Evolutionary conservation across 1,140 invertebrate species (phyloP).

Genomic region (Drosophila mojavensis): DNA sequence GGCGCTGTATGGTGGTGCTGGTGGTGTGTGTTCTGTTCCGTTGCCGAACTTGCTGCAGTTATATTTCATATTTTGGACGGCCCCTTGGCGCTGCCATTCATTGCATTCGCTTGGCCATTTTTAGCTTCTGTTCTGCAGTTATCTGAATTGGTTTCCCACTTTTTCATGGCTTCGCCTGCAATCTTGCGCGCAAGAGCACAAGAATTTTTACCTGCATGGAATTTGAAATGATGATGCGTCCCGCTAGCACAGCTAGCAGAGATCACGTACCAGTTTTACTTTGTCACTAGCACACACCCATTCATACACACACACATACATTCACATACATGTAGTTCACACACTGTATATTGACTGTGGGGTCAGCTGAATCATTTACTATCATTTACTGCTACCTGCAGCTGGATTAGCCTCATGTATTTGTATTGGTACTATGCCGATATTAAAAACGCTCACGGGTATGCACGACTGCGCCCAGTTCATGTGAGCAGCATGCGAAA

Average conservation of each 20-base stretch:
- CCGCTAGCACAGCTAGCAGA: conserved; percentile 21
- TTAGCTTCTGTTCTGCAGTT: conserved; percentile 52
- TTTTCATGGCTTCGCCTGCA: conserved; percentile 76
- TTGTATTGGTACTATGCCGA: conserved; percentile 43
- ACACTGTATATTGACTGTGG: conserved; percentile 4
- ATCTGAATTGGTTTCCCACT: conserved; percentile 78
- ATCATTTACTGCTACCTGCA: conserved; percentile 73
- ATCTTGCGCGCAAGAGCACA: conserved; percentile 54
- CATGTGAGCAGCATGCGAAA: conserved; percentile 25
- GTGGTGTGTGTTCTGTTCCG: no score
- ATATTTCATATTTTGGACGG: conserved; percentile 74
- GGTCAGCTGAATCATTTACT: conserved; percentile 76
- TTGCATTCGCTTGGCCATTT: conserved; percentile 58
- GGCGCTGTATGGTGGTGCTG: no score
- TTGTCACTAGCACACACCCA: conserved; percentile 59
- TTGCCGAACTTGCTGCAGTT: conserved; percentile 65
- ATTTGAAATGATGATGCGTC: conserved; percentile 74
- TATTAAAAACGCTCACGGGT: conserved; percentile 53
- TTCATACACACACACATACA: conserved; percentile 14
- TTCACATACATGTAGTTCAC: conserved; percentile 2
- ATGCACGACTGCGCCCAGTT: conserved; percentile 71
- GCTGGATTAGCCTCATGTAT: conserved; percentile 23
- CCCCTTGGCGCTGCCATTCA: conserved; percentile 59
- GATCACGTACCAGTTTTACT: conserved; percentile 79
- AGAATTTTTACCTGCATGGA: conserved; percentile 76